phyloP scores from a whole-genome alignment of 2,113 vertebrate genomes.

The Ifrita kowaldi region DNA sequence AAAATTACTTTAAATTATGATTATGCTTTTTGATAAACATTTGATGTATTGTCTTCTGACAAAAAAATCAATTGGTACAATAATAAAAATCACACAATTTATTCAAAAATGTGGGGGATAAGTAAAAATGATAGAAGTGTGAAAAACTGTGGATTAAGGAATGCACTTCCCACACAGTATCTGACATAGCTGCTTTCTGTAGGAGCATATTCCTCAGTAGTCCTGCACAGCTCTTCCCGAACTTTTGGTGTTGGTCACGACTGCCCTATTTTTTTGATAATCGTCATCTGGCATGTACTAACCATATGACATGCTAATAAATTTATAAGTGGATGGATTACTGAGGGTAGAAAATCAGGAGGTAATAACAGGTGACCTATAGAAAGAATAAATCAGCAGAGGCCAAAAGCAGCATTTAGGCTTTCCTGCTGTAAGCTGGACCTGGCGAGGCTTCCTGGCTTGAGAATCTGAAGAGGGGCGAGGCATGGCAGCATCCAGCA shows the following conservation, averaged over 20 bases:
- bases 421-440: neutral
- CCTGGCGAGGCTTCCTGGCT: neutral
- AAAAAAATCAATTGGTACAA: neutral
- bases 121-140: neutral
- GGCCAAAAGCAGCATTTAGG: neutral
- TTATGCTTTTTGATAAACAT: neutral
- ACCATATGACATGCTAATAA: fast-evolving
- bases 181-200: neutral
- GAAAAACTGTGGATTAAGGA: neutral
- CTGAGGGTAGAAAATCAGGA: neutral
- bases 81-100: neutral
- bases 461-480: fast-evolving
- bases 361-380: neutral
- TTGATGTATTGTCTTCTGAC: neutral
- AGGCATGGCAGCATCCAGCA: neutral
- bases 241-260: neutral
- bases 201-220: neutral
- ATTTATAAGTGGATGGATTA: neutral
- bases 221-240: neutral
- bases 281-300: neutral
- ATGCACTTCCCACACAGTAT: neutral
- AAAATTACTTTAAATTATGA: neutral
- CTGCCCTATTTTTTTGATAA: neutral
- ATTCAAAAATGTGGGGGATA: neutral
- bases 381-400: neutral